Percentiles rank a stretch among this genome's conserved stretches.
Evolutionary conservation across 2,113 vertebrate species (phyloP).

Genomic region (Bos indicus): DNA sequence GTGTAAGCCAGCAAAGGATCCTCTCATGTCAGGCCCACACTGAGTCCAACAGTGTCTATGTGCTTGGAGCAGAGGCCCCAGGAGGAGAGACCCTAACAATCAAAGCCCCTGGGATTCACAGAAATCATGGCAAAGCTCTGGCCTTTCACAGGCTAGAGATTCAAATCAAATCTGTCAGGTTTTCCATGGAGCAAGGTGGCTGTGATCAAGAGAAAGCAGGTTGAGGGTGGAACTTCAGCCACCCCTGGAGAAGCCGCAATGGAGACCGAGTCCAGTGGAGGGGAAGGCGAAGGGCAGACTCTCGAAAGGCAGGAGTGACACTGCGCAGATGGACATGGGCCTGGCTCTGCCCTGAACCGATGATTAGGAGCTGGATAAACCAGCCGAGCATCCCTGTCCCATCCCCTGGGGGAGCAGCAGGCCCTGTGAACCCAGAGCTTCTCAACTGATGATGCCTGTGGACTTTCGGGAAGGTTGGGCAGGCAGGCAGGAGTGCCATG

Average conservation of each 20-base stretch:
- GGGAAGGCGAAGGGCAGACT: no score
- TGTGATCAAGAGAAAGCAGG: not conserved
- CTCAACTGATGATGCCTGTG: not conserved
- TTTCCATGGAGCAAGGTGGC: not conserved
- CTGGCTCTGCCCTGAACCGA: not conserved
- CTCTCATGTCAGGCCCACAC: not conserved
- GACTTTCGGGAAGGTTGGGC: not conserved
- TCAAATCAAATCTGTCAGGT: not conserved
- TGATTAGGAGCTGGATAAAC: not conserved
- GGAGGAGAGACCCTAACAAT: not conserved
- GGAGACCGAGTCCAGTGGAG: not conserved
- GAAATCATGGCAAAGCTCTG: not conserved
- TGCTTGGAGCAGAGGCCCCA: not conserved
- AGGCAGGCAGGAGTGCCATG: no score
- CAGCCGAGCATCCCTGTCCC: not conserved
- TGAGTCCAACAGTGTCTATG: not conserved
- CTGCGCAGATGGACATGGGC: not conserved
- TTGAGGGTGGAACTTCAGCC: not conserved
- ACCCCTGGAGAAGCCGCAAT: not conserved
- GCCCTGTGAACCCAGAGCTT: not conserved
- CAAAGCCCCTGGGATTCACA: not conserved
- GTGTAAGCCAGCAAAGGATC: not conserved
- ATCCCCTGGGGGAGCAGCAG: fast-evolving
- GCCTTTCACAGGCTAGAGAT: not conserved
- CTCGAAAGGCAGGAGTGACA: not conserved